These are phyloP conservation scores for Lethenteron reissneri DNA, from an alignment of 2,113 vertebrate species.

Conservation along the genomic window DNA sequence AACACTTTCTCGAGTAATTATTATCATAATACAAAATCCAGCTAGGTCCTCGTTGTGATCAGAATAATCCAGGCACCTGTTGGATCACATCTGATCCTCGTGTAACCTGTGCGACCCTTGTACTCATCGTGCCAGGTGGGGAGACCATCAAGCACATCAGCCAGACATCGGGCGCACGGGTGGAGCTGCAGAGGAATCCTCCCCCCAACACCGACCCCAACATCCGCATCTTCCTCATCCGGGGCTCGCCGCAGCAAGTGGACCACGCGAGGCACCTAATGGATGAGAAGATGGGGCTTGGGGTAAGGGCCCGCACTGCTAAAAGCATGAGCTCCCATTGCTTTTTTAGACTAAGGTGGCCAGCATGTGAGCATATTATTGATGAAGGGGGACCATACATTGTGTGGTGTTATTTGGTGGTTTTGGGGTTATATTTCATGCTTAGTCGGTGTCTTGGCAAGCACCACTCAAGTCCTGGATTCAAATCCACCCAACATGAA, in stretches of 20 bases:
- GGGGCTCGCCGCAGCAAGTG: conserved; percentile 80
- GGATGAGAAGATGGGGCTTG: conserved; percentile 93
- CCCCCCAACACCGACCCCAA: conserved; percentile 85
- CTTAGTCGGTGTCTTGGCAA: too few species aligned
- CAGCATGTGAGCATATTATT: too few species aligned
- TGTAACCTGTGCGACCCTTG: conserved; percentile 3
- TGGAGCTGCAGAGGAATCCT: conserved; percentile 84
- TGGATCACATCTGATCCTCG: background rate
- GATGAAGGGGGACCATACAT: too few species aligned
- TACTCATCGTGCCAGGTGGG: conserved; percentile 31
- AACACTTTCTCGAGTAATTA: too few species aligned
- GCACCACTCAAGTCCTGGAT: too few species aligned
- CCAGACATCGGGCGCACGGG: conserved; percentile 83
- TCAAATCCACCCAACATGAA: too few species aligned
- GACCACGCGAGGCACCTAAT: conserved; percentile 90
- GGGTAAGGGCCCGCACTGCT: conserved; percentile 11
- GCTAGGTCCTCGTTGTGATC: background rate
- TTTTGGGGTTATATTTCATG: too few species aligned
- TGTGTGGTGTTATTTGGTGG: too few species aligned
- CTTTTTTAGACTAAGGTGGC: too few species aligned
- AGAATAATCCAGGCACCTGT: background rate
- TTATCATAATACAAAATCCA: background rate
- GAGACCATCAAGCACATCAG: conserved; percentile 97
- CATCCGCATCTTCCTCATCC: conserved; percentile 86
- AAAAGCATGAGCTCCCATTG: too few species aligned